Evolutionary conservation across 2,888 invertebrate genomes (phyloP), one percentile per base, ranked within the genome.

Genomic region (Fragum whitleyi): DNA sequence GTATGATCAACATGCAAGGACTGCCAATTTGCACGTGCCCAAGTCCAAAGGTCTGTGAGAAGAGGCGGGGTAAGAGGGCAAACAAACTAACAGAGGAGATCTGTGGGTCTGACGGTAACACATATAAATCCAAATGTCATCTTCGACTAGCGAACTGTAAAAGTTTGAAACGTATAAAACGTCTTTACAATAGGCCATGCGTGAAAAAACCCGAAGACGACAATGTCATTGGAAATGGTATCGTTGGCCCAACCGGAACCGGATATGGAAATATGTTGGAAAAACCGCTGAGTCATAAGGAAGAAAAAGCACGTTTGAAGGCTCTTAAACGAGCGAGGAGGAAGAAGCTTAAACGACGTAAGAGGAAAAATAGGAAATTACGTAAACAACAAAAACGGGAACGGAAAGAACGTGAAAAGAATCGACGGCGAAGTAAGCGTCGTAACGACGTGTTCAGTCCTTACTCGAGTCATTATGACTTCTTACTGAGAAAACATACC

Each of bases 21-120:
- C 88, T 93, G 19, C 92, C 93, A 0, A 82, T 93, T 51, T 93
- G 93, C 77, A 90, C 90, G 32, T 93, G 92, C 62, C 92, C 92
- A 14, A 92, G 90, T 75, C 70, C 79, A 51, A 90, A 88, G 83
- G 88, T 90, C 62, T 93, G 92, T 81, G 77, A 78, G 19, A 77
- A 86, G 7, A 71, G 81, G 23, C 79, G 88, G 29, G 83, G 80
- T 39, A 77, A 77, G 59, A 79, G 86, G 21, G 82, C 77, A 16
- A 53, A 67, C 14, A 26, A 51, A 14, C 29, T 36, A 14, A 59
- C 28, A 1, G 72, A 78, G 28, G 76, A 62, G 1, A 86, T 93
- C 2, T 93, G 93, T 71, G 91, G 93, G 7, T 88, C 81, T 5
- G 91, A 93, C 72, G 91, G 91, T 14, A 76, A 77, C 19, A 92